Percentiles rank a stretch among this genome's conserved stretches.
Evolutionary conservation across 2,797 vertebrate genomes (phyloP).

Genomic region (Neostethus bicornis): DNA sequence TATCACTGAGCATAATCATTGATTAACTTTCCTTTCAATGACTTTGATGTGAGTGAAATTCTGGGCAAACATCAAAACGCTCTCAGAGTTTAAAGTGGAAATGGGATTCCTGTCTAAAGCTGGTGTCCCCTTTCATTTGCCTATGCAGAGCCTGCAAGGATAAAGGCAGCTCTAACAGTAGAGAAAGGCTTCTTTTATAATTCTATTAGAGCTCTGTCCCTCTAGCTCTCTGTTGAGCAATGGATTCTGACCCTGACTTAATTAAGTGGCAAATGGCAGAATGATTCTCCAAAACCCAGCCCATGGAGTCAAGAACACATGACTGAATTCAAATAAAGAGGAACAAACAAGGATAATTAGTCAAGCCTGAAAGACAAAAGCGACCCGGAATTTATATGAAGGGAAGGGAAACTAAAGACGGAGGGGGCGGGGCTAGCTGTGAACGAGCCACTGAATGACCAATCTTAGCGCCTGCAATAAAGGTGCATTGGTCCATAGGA

Average conservation of each 20-base stretch:
- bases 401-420: constrained; percentile 67
- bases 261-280: constrained; percentile 84
- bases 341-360: constrained; percentile 88
- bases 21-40: constrained; percentile 26
- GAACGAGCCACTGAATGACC: constrained; percentile 63
- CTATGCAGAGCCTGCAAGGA: constrained; percentile 46
- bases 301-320: constrained; percentile 84
- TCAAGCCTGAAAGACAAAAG: constrained; percentile 84
- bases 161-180: constrained; percentile 65
- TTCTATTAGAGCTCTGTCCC: constrained; percentile 73
- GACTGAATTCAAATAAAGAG: constrained; percentile 84
- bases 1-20: constrained; percentile 20
- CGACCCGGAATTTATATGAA: constrained; percentile 76
- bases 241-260: constrained; percentile 82
- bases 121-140: constrained; percentile 71
- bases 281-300: constrained; percentile 82
- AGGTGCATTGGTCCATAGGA: constrained; percentile 65
- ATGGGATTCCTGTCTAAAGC: constrained; percentile 56
- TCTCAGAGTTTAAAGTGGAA: constrained; percentile 45
- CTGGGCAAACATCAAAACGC: constrained; percentile 56
- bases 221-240: constrained; percentile 70
- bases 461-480: constrained; percentile 66
- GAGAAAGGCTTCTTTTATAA: constrained; percentile 75
- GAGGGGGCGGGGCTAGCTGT: constrained; percentile 62
- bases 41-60: constrained; percentile 36